These are phyloP conservation scores for Cerastis rubricosa DNA, from an alignment of 2,888 invertebrate genomes.

Conservation along the genomic window DNA sequence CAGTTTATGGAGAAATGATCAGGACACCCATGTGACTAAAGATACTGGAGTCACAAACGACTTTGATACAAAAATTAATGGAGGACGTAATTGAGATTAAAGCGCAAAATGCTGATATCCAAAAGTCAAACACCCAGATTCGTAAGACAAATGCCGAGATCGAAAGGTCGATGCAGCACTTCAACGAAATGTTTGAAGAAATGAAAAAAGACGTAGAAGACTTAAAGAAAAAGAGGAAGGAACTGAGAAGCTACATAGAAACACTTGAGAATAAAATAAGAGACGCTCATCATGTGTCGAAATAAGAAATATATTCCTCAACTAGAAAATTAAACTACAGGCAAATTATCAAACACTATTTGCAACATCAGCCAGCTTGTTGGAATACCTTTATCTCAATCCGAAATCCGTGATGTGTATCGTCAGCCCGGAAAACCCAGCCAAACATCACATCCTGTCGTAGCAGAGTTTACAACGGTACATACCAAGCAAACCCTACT, in stretches of 20 bases:
- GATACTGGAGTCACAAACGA: conserved; percentile 4
- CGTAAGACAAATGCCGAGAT: conserved; percentile 20
- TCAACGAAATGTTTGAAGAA: conserved; percentile 14
- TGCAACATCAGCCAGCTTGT: no score
- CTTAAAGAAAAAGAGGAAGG: no score
- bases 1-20: not conserved
- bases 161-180: conserved; percentile 2
- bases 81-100: conserved; percentile 12
- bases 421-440: conserved; percentile 20
- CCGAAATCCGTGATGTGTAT: conserved; percentile 17
- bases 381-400: not conserved
- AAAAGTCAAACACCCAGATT: conserved; percentile 15
- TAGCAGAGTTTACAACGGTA: conserved; percentile 18
- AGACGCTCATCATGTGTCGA: no score
- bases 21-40: not conserved
- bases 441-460: conserved; percentile 1
- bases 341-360: no score
- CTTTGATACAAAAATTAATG: conserved; percentile 13
- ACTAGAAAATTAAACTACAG: no score
- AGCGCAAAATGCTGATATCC: conserved; percentile 13
- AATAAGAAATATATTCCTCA: no score
- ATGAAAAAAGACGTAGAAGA: no score
- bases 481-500: conserved; percentile 9
- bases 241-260: no score
- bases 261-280: no score